phyloP scores from a whole-genome alignment of 2,113 vertebrate species.

The Fulica atra region DNA sequence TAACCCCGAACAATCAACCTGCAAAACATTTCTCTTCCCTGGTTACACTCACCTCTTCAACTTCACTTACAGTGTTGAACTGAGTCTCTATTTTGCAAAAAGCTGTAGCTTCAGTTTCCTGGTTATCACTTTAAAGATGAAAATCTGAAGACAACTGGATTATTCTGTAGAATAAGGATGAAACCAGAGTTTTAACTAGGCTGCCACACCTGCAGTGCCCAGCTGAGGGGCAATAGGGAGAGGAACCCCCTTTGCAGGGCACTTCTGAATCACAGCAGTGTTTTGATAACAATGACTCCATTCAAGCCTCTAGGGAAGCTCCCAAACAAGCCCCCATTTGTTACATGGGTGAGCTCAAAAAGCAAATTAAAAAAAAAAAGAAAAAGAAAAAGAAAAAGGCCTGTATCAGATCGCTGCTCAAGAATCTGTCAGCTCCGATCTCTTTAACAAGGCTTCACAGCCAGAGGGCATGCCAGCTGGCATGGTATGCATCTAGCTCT shows the following conservation, averaged over 20 bases:
- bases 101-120: background rate
- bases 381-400: background rate
- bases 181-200: conserved; percentile 1
- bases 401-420: conserved; percentile 66
- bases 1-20: background rate
- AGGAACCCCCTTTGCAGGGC: conserved; percentile 14
- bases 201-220: conserved; percentile 64
- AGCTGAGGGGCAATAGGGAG: conserved; percentile 53
- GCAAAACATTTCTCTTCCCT: background rate
- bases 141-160: background rate
- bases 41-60: background rate
- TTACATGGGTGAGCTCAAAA: conserved; percentile 60
- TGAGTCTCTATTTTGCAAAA: background rate
- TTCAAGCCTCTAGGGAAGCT: conserved; percentile 51
- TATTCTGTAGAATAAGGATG: background rate
- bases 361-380: background rate
- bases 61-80: background rate
- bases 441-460: conserved; percentile 67
- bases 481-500: conserved; percentile 7
- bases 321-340: conserved; percentile 67
- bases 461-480: conserved; percentile 67
- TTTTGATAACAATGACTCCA: conserved; percentile 62
- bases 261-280: conserved; percentile 61
- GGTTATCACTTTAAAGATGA: background rate
- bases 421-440: conserved; percentile 69